A percentile compares a stretch with the other conserved stretches of the same genome.
These are phyloP conservation scores for Whitmania pigra DNA, from an alignment of 1,140 invertebrate species.

Conservation along the genomic window DNA sequence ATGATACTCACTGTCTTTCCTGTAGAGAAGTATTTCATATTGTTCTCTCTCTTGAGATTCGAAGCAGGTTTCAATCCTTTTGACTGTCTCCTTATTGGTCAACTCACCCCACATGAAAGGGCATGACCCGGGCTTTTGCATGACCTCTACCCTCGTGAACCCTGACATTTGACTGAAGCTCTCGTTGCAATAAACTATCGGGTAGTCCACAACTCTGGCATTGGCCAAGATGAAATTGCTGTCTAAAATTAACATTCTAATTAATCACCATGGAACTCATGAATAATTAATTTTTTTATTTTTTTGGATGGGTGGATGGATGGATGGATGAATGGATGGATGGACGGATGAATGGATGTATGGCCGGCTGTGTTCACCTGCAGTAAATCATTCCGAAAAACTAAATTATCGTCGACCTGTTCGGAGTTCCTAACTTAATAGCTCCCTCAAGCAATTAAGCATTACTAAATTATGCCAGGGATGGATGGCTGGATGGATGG, in stretches of 20 bases:
- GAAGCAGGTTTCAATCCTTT: conserved; percentile 77
- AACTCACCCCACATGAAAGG: conserved; percentile 98
- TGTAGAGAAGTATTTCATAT: conserved; percentile 90
- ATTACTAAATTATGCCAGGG: no score
- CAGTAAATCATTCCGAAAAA: no score
- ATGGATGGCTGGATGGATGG: no score
- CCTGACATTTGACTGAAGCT: conserved; percentile 98
- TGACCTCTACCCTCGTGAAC: conserved; percentile 53
- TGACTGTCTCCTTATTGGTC: conserved; percentile 83
- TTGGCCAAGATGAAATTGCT: conserved; percentile 46
- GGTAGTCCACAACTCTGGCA: conserved; percentile 98
- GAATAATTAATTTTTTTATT: no score
- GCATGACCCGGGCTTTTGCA: conserved; percentile 60
- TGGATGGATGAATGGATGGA: no score
- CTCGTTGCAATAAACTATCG: conserved; percentile 99
- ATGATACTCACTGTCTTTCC: conserved; percentile 57
- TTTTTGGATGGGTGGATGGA: no score
- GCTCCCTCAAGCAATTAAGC: no score
- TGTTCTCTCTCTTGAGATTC: conserved; percentile 84
- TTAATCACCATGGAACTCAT: no score
- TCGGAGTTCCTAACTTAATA: no score
- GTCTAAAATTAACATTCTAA: neutral
- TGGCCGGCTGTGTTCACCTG: no score
- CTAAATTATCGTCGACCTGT: no score
- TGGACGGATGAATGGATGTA: no score